Base-by-base conservation (phyloP, 2,797 vertebrate genomes). In the Danionella dracula region DNA sequence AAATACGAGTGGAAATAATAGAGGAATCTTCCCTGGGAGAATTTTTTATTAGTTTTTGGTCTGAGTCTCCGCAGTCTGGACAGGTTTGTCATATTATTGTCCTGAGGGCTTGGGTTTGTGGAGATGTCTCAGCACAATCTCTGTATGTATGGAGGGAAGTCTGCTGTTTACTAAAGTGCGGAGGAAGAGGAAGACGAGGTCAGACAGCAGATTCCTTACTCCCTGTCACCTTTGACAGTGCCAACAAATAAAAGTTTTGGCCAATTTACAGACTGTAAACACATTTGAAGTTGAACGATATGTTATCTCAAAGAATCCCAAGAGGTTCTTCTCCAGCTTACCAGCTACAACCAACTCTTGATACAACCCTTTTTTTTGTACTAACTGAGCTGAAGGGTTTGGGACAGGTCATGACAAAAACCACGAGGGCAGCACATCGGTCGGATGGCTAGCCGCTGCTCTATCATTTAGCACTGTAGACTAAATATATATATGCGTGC, bases 151-250 rank as follows among this genome's bases (percentile, higher is more conserved):
- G 17, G 35, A 50, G 21, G 19, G 31, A 45, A 64, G 38, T 38
- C 37, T 53, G 29, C 37, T 64, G 61, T 64, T 64, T 64, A 45
- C 49, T 53, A 34, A 64, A 44, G 27, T 34, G 49, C 42, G 8
- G 23, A 31, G 15, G 38, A 57, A 11, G 56, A 34, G 29, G 12
- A 46, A 16, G 50, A 49, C 31, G 34, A 57, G 63, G 41, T 38
- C 50, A 66, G 27, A 55, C 10, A 20, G 21, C 20, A 46, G 41
- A 66, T 66, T 38, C 31, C 13, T 58, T n/a, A 46, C 41, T 49
- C 11, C 41, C 27, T 6, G 32, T 53, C 17, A 34, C 17, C 37
- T 55, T 9, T 23, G 11, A 23, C 58, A 37, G 2, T 8, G 20
- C 16, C 13, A 45, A 48, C 32, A 66, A 31, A 4, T 35, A 35